Percentiles rank a stretch among this genome's conserved stretches.
These are phyloP conservation scores for Meloe dianella DNA, from an alignment of 2,888 invertebrate species.

Conservation along the genomic window DNA sequence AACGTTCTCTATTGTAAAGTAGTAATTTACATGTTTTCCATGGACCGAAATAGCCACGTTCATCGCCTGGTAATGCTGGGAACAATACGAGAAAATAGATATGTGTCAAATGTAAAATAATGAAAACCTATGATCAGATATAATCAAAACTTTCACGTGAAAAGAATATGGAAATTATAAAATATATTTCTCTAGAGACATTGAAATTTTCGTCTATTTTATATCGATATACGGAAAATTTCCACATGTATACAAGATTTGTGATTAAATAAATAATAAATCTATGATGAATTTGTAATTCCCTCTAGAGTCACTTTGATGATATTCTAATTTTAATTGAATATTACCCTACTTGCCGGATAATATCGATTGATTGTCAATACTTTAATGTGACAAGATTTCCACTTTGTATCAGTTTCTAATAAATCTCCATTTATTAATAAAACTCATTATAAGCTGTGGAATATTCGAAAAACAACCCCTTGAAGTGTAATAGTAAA, in stretches of 20 bases:
- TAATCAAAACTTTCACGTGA: not conserved
- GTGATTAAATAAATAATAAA: not conserved
- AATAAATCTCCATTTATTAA: not conserved
- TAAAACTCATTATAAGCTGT: not conserved
- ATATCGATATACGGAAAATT: not conserved
- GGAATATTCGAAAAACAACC: not conserved
- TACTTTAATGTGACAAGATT: not conserved
- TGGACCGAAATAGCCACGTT: constrained; percentile 86
- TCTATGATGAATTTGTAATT: not conserved
- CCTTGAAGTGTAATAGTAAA: not conserved
- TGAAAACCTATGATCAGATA: not conserved
- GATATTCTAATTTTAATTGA: constrained; percentile 9
- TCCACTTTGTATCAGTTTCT: not conserved
- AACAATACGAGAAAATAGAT: not conserved
- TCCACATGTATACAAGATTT: not conserved
- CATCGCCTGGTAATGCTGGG: constrained; percentile 70
- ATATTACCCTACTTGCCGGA: not conserved
- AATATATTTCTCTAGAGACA: not conserved
- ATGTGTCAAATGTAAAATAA: not conserved
- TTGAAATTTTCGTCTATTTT: not conserved
- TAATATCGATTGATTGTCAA: not conserved
- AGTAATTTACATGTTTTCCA: constrained; percentile 86
- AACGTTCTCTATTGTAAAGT: constrained; percentile 82
- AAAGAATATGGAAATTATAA: not conserved
- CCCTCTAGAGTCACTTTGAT: too few species aligned